A percentile compares a stretch with the other conserved stretches of the same genome.
Evolutionary conservation across 2,113 vertebrate genomes (phyloP).

Genomic region (Hemicordylus capensis): DNA sequence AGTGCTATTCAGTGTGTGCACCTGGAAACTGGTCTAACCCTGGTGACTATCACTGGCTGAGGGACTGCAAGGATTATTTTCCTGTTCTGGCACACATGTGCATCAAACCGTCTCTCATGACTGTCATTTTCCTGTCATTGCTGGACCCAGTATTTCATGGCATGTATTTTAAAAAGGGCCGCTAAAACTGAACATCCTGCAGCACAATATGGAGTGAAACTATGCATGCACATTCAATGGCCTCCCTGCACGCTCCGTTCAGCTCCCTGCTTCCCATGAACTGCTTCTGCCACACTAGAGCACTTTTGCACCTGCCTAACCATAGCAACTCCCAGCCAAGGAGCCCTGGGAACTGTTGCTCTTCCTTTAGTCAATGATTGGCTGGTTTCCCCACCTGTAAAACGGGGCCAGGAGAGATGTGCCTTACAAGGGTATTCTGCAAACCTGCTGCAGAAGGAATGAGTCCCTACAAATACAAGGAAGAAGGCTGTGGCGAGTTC

Average conservation of each 20-base stretch:
- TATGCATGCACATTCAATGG: neutral
- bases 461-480: neutral
- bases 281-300: neutral
- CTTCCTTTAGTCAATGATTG: too few species aligned
- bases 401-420: too few species aligned
- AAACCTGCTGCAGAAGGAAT: neutral
- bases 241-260: neutral
- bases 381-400: neutral
- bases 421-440: neutral
- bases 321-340: accelerated
- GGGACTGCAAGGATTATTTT: too few species aligned
- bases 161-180: too few species aligned
- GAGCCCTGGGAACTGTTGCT: too few species aligned
- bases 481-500: neutral
- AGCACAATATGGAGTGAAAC: too few species aligned
- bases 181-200: too few species aligned
- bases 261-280: neutral
- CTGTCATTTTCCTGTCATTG: accelerated
- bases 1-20: too few species aligned
- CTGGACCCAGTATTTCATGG: neutral
- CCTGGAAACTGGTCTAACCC: neutral
- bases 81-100: too few species aligned
- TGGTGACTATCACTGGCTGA: neutral
- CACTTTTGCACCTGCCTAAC: neutral
- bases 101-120: neutral